These are phyloP conservation scores for Troilus luridus DNA, from an alignment of 2,888 invertebrate species.

Conservation along the genomic window DNA sequence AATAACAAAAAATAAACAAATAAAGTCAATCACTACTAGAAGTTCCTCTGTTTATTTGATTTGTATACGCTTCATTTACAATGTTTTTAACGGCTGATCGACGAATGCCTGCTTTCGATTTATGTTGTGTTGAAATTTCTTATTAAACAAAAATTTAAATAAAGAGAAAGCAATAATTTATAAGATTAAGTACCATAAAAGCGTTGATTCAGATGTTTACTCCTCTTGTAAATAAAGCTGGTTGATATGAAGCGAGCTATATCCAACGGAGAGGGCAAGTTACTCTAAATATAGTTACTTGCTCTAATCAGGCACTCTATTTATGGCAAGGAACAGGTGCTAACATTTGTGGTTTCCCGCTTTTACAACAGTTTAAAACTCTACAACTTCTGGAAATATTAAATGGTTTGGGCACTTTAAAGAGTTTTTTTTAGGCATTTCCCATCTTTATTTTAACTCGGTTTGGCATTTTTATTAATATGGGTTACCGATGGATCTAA, in stretches of 20 bases:
- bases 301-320: neutral
- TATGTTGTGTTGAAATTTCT: neutral
- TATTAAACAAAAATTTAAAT: neutral
- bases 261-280: neutral
- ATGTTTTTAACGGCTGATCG: too few relatives aligned
- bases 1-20: too few relatives aligned
- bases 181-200: neutral
- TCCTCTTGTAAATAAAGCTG: neutral
- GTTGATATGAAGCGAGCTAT: neutral
- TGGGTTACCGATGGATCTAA: too few relatives aligned
- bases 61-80: too few relatives aligned
- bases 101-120: too few relatives aligned
- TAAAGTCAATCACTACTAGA: too few relatives aligned
- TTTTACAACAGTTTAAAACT: constrained; percentile 2
- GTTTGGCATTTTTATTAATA: neutral
- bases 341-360: constrained; percentile 24
- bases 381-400: neutral
- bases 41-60: too few relatives aligned
- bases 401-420: neutral
- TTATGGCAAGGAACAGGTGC: constrained; percentile 24
- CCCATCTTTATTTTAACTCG: neutral
- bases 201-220: constrained; percentile 24
- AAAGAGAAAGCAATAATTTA: neutral
- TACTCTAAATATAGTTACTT: constrained; percentile 1
- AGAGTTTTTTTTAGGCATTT: neutral